A percentile compares a stretch with the other conserved stretches of the same genome.
Evolutionary conservation across 2,113 vertebrate genomes (phyloP).

Genomic region (Lathamus discolor): DNA sequence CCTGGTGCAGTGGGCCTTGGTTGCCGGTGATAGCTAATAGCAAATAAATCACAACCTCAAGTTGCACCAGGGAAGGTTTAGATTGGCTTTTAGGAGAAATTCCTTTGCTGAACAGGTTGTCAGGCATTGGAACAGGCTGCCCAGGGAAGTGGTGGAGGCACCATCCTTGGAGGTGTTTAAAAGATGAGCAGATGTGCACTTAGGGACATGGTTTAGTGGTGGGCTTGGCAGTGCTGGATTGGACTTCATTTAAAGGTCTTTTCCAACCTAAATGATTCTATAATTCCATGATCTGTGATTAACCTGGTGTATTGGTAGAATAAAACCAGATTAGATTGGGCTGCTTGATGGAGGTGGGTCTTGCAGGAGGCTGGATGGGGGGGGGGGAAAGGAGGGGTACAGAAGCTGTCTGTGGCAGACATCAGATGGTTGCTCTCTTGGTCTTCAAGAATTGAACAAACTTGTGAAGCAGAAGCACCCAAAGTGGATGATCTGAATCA

Average conservation of each 20-base stretch:
- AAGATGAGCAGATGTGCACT: fast-evolving
- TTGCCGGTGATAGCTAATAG: background rate
- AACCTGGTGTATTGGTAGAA: background rate
- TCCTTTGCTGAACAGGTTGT: background rate
- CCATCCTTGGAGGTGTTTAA: background rate
- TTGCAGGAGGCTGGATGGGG: background rate
- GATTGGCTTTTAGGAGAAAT: background rate
- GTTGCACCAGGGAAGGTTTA: background rate
- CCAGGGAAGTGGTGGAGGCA: background rate
- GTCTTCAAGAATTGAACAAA: background rate
- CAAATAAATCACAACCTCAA: background rate
- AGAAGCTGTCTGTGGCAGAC: background rate
- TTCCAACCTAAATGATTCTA: background rate
- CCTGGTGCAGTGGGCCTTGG: background rate
- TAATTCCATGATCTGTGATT: background rate
- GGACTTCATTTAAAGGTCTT: background rate
- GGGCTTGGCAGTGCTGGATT: background rate
- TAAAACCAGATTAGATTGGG: background rate
- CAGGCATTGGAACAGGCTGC: background rate
- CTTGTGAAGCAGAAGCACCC: background rate
- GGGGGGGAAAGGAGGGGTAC: background rate
- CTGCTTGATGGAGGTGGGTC: background rate
- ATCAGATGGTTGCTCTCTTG: background rate
- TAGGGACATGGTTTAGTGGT: background rate
- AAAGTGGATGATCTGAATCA: background rate